These are phyloP conservation scores for Oxygymnocypris stewartii DNA, from an alignment of 2,113 vertebrate species.

Conservation along the genomic window DNA sequence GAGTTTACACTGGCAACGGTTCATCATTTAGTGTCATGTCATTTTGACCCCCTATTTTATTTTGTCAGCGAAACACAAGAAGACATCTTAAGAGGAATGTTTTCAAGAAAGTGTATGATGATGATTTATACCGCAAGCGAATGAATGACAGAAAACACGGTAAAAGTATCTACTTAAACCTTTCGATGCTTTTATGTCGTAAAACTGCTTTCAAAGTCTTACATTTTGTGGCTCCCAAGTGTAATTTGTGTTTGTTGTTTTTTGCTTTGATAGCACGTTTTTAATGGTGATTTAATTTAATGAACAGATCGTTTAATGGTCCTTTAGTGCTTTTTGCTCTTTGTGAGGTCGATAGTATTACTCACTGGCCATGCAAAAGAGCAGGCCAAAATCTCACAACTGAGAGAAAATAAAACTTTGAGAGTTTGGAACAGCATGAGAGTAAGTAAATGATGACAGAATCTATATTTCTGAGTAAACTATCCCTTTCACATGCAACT, in stretches of 20 bases:
- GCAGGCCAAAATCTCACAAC: neutral
- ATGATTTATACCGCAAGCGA: neutral
- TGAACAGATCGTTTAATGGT: neutral
- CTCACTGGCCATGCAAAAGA: neutral
- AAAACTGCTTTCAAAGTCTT: neutral
- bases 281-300: neutral
- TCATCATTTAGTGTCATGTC: neutral
- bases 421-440: neutral
- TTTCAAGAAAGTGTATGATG: neutral
- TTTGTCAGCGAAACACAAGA: neutral
- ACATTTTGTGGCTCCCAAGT: neutral
- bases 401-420: neutral
- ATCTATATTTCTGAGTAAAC: neutral
- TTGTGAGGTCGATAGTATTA: neutral
- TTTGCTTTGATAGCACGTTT: neutral
- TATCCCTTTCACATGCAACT: neutral
- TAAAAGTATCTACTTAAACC: neutral
- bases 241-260: neutral
- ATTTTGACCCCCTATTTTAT: neutral
- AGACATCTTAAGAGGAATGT: neutral
- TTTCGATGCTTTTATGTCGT: neutral
- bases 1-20: neutral
- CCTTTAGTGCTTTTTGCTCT: neutral
- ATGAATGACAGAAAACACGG: neutral
- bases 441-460: neutral